A percentile compares a stretch with the other conserved stretches of the same genome.
Conservation (phyloP, 1,140 invertebrate genomes). For the Lordiphosa collinella region DNA sequence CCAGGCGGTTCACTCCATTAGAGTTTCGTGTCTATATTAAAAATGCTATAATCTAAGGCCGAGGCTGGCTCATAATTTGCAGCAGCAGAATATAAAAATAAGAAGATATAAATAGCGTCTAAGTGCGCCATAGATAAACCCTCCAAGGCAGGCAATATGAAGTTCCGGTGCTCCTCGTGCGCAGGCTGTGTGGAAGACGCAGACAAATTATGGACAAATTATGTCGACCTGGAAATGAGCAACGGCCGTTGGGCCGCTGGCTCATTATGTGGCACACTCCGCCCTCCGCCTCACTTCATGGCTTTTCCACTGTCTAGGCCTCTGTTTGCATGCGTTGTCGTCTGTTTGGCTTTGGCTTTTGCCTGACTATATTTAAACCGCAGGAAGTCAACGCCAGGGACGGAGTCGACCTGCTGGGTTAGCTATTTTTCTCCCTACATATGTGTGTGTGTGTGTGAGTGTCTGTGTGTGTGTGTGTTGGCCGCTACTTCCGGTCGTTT, state of each 20-base stretch:
- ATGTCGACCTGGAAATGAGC: slow-evolving; percentile 74
- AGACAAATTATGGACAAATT: slow-evolving; percentile 77
- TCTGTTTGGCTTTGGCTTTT: slow-evolving; percentile 63
- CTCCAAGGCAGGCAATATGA: slow-evolving; percentile 5
- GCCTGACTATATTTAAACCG: slow-evolving; percentile 66
- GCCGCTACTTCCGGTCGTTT: slow-evolving; percentile 68
- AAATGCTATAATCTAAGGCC: slow-evolving; percentile 5
- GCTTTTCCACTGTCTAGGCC: neutral
- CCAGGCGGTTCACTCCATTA: neutral
- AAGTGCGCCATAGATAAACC: slow-evolving; percentile 66
- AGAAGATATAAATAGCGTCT: slow-evolving; percentile 63
- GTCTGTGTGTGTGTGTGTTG: slow-evolving; percentile 18
- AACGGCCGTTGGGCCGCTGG: slow-evolving; percentile 52
- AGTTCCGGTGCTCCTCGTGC: neutral
- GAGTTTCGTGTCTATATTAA: neutral
- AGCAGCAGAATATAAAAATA: slow-evolving; percentile 38
- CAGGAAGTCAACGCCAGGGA: slow-evolving; percentile 61
- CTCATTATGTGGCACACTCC: slow-evolving; percentile 57
- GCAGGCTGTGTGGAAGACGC: slow-evolving; percentile 43
- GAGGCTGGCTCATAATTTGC: slow-evolving; percentile 13
- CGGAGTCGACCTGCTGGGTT: slow-evolving; percentile 42
- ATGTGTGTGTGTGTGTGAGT: slow-evolving; percentile 20
- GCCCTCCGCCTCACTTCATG: neutral
- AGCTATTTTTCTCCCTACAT: slow-evolving; percentile 32
- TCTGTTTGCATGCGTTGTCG: slow-evolving; percentile 59